Base-by-base conservation (phyloP, 2,797 vertebrate genomes). In the Phyllotis vaccarum region DNA sequence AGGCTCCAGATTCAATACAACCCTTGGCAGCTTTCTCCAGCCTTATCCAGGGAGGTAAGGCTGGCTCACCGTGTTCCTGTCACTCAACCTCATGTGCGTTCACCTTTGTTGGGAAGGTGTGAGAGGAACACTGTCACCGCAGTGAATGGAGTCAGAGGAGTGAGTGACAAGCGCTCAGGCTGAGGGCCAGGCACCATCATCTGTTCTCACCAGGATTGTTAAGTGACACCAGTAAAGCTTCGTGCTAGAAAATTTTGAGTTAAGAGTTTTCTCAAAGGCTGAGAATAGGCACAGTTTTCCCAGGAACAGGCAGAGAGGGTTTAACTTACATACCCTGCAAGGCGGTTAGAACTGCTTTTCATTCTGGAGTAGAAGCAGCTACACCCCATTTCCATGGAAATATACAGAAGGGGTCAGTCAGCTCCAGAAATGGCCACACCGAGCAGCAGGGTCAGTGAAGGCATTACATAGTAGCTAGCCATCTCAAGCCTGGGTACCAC, bases 231-330 rank as follows among this genome's bases (percentile, higher is more conserved):
- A 54, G 91, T 83, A 74, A 89, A 70, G 37, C 85, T 72, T 79
- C 81, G 29, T 11, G 85, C 72, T 66, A 46, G 89, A 22, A 72
- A 78, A 82, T 78, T 54, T 37, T 60, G 13, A 94, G 60, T 16
- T 90, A 72, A 72, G 70, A 75, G 74, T 86, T 82, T 89, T 86
- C 88, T 95, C 62, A 82, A 19, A 43, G 54, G 92, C 90, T 92
- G 62, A 94, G 85, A 80, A 95, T 27, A 96, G 97, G 97, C 88
- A 96, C 89, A 72, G 37, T 92, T 96, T 86, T 96, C 86, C 90
- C 72, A 95, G 94, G 97, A 93, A 96, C 91, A 95, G 62, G 79
- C 17, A 85, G 74, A 90, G 79, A 4, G n/a, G 81, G 86, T 31
- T 92, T 60, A 94, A 29, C 54, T 86, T 52, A 90, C 1, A 89